These are phyloP conservation scores for Maylandia zebra DNA, from an alignment of 2,113 vertebrate genomes.

Conservation along the genomic window DNA sequence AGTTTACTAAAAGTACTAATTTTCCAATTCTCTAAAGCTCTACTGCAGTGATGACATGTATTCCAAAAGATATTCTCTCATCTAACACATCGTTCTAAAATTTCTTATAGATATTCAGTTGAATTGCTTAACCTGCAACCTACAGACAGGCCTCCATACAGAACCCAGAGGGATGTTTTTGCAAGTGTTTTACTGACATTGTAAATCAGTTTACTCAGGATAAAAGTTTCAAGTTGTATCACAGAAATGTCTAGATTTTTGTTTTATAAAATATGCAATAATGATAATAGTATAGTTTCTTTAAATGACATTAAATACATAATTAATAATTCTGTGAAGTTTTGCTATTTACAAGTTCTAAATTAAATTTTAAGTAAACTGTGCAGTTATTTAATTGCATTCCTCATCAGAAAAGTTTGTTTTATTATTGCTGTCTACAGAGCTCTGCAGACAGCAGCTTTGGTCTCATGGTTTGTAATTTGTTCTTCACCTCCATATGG, in stretches of 20 bases:
- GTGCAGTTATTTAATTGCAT: not conserved
- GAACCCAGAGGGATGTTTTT: fast-evolving
- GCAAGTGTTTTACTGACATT: not conserved
- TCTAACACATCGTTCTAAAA: not conserved
- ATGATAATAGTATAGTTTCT: not conserved
- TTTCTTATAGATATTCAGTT: not conserved
- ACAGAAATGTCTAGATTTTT: not conserved
- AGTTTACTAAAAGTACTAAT: not conserved
- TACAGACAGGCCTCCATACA: not conserved
- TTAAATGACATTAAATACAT: not conserved
- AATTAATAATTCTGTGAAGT: not conserved
- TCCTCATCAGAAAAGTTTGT: not conserved
- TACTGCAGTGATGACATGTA: not conserved
- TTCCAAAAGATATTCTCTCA: not conserved
- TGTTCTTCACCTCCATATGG: not conserved
- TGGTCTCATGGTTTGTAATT: not conserved
- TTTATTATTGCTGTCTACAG: not conserved
- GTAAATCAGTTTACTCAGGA: not conserved
- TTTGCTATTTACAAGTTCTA: not conserved
- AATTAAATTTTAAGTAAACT: not conserved
- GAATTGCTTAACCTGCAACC: fast-evolving
- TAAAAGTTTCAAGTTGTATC: not conserved
- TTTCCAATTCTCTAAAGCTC: not conserved
- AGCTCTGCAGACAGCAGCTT: not conserved
- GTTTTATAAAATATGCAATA: not conserved